phyloP scores from a whole-genome alignment of 2,113 vertebrate genomes.

The Sylvietta virens region DNA sequence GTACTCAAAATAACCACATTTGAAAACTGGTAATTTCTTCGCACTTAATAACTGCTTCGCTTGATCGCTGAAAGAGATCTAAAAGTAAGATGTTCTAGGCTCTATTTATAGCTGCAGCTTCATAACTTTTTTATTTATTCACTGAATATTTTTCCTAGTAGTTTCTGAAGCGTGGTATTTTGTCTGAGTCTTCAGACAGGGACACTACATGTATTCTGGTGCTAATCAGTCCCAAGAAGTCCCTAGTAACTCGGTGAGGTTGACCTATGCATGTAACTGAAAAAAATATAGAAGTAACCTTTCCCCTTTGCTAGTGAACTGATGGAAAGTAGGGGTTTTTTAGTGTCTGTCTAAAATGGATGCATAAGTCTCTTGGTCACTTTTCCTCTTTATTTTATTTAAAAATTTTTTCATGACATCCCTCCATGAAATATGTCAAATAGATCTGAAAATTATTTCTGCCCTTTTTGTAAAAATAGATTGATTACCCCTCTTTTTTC shows the following conservation, averaged over 20 bases:
- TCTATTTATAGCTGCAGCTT: slow-evolving; percentile 10
- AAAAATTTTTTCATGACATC: neutral
- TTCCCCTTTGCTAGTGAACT: neutral
- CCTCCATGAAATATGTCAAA: neutral
- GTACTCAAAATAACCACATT: slow-evolving; percentile 49
- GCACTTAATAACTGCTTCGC: slow-evolving; percentile 45
- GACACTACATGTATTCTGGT: neutral
- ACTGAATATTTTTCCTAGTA: neutral
- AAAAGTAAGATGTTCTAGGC: slow-evolving; percentile 17
- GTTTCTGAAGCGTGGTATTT: neutral
- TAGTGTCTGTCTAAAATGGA: neutral
- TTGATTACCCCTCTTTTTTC: slow-evolving; percentile 7
- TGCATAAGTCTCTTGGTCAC: neutral
- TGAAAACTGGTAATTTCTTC: slow-evolving; percentile 47
- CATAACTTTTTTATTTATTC: slow-evolving; percentile 6
- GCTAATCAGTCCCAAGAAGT: neutral
- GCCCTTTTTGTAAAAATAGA: neutral
- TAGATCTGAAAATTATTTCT: neutral
- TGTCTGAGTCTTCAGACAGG: neutral
- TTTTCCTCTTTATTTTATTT: slow-evolving; percentile 1
- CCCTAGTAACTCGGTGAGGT: neutral
- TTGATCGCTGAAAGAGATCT: slow-evolving; percentile 9
- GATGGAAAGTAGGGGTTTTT: neutral
- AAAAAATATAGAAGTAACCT: neutral
- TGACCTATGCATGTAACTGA: neutral